phyloP scores from a whole-genome alignment of 2,888 invertebrate species.

The Furcula furcula region DNA sequence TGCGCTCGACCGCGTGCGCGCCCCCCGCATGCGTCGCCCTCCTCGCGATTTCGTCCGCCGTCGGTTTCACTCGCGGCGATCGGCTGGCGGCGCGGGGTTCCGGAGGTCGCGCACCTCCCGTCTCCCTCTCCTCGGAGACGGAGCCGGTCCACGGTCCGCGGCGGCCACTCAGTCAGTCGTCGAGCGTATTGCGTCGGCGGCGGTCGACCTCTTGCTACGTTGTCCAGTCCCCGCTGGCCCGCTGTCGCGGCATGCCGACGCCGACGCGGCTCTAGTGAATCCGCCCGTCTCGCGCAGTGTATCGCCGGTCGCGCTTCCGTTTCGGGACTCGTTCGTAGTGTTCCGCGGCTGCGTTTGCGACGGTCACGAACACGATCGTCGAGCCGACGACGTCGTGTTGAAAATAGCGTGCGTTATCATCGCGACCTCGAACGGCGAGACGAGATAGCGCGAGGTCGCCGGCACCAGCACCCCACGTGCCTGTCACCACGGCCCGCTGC shows the following conservation, averaged over 20 bases:
- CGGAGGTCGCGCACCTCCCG: slow-evolving; percentile 73
- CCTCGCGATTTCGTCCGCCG: slow-evolving; percentile 60
- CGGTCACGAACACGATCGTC: slow-evolving; percentile 53
- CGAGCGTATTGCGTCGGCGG: slow-evolving; percentile 73
- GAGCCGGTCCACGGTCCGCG: slow-evolving; percentile 44
- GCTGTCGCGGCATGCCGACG: slow-evolving; percentile 33
- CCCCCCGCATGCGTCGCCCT: slow-evolving; percentile 41
- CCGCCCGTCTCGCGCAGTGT: slow-evolving; percentile 30
- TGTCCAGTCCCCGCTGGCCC: slow-evolving; percentile 31
- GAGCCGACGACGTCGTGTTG: slow-evolving; percentile 57
- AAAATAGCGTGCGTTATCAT: slow-evolving; percentile 78
- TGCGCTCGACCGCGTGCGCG: slow-evolving; percentile 75
- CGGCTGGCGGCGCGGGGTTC: slow-evolving; percentile 55
- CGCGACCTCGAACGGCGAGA: slow-evolving; percentile 74
- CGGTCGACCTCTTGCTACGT: slow-evolving; percentile 47
- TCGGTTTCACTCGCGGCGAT: slow-evolving; percentile 61
- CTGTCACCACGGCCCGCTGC: slow-evolving; percentile 47
- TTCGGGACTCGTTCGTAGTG: slow-evolving; percentile 57
- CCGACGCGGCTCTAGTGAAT: slow-evolving; percentile 39
- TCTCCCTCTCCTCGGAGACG: slow-evolving; percentile 56
- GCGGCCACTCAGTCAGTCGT: slow-evolving; percentile 72
- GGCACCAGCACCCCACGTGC: slow-evolving; percentile 75
- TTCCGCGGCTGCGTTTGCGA: slow-evolving; percentile 65
- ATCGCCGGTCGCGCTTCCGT: slow-evolving; percentile 44
- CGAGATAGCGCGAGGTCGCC: slow-evolving; percentile 78